Evolutionary conservation across 2,113 vertebrate species (phyloP), one percentile per base, ranked within the genome.

Genomic region (Seriola dumerili): DNA sequence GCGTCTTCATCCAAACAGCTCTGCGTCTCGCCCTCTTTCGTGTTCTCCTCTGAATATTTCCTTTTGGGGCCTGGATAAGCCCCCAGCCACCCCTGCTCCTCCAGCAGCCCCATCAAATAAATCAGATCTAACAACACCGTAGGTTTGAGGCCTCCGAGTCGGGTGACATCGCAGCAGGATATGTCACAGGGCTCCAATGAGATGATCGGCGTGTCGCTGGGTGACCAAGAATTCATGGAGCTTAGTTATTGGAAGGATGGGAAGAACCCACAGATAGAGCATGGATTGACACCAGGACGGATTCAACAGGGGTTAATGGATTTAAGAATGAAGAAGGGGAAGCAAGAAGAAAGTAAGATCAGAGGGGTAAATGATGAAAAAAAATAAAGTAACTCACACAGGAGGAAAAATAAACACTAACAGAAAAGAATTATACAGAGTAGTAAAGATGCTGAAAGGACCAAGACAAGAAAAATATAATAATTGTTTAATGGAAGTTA

Each of bases 151-250:
- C 95, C 94, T 67, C 91, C 84, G 29, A 96, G 92, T 46, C 89
- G 89, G 19, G 91, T 76, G 63, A 95, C 64, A 38, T 95, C 94
- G 57, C 94, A 93, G 89, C 89, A 91, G 75, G 94, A 91, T 10
- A 84, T 74, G 52, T 92, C 93, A 6, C 93, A 94, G 8, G 96
- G 94, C 91, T 96, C 96, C 94, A 96, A 84, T 1, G 95, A 95
- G 71, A 91, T 84, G 79, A 96, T 93, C 1, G 94, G 94, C 1
- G 93, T 95, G 91, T 96, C 96, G 88, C 96, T 96, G 92, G 95
- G 96, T 95, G 96, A 96, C 95, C 96, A 96, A 96, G 95, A 96
- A 96, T 95, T 96, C 93, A 96, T 93, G 95, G 94, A 95, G 95
- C 95, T 96, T 95, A 94, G 93, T 96, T 96, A 96, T 95, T 92